A percentile compares a stretch with the other conserved stretches of the same genome.
Evolutionary conservation across 2,113 vertebrate genomes (phyloP).

Genomic region (Silurus asotus): DNA sequence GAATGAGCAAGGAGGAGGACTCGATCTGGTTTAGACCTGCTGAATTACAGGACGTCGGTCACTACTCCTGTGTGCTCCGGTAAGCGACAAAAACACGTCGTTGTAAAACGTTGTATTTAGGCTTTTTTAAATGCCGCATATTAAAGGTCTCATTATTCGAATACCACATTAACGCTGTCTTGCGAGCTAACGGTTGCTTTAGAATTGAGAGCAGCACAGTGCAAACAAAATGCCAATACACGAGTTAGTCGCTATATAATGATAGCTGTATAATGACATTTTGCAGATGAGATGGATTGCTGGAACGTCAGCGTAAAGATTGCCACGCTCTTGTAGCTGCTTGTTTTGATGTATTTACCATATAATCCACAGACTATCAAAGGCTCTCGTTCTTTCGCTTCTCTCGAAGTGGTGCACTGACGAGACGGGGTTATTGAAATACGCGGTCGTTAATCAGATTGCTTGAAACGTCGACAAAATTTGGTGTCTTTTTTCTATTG

Average conservation of each 20-base stretch:
- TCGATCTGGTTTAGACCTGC: conserved; percentile 97
- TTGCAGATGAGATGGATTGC: background rate
- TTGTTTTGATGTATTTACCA: conserved; percentile 1
- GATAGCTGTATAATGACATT: background rate
- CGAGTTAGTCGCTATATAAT: background rate
- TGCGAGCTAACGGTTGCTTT: background rate
- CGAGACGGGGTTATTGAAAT: conserved; percentile 46
- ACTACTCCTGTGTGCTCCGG: conserved; percentile 90
- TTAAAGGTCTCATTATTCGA: background rate
- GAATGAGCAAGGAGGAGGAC: conserved; percentile 98
- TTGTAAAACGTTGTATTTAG: background rate
- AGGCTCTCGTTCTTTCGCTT: background rate
- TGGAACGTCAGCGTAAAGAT: background rate
- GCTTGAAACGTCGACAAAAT: conserved; percentile 49
- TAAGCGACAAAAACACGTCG: conserved; percentile 41
- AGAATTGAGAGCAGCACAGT: background rate
- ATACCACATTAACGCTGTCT: background rate
- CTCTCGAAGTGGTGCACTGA: conserved; percentile 21
- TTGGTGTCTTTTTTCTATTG: conserved; percentile 50
- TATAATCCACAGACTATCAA: background rate
- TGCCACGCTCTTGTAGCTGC: background rate
- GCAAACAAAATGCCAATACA: background rate
- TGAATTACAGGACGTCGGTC: conserved; percentile 88
- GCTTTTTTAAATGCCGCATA: background rate
- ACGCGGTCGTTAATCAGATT: conserved; percentile 30